These are phyloP conservation scores for Blera fallax DNA, from an alignment of 2,888 invertebrate genomes.

Conservation along the genomic window DNA sequence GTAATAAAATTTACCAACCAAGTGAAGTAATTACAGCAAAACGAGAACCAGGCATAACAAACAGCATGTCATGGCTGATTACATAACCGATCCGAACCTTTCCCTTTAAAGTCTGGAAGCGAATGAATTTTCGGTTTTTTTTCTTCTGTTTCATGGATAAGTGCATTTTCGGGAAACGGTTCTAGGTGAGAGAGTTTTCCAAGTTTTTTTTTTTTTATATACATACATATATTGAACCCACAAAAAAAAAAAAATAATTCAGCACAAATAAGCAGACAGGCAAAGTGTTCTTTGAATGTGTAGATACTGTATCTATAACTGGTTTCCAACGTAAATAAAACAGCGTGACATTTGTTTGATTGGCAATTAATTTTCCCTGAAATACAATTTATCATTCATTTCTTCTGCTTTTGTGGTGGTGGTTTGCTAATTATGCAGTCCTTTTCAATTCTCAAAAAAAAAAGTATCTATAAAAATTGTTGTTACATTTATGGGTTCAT, in stretches of 20 bases:
- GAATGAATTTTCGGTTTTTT: not conserved
- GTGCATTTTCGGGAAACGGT: slow-evolving; percentile 41
- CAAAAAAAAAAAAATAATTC: not conserved
- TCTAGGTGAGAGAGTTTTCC: slow-evolving; percentile 32
- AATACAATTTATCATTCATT: slow-evolving; percentile 10
- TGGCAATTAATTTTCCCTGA: slow-evolving; percentile 45
- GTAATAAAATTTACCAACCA: slow-evolving; percentile 18
- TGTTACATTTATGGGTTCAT: too few relatives aligned
- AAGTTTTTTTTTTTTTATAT: not conserved
- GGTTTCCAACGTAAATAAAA: slow-evolving; percentile 10
- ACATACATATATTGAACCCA: not conserved
- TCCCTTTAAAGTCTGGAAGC: slow-evolving; percentile 1
- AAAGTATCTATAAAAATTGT: too few relatives aligned
- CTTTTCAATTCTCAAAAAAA: not conserved
- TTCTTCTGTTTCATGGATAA: slow-evolving; percentile 36
- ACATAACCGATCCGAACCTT: slow-evolving; percentile 36
- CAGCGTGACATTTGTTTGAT: slow-evolving; percentile 53
- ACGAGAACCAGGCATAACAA: slow-evolving; percentile 5
- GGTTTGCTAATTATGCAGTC: not conserved
- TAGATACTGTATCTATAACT: not conserved
- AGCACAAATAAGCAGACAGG: not conserved
- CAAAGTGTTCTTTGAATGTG: not conserved
- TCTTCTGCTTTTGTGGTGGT: slow-evolving; percentile 5
- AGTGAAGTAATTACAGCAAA: slow-evolving; percentile 20
- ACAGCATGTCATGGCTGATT: slow-evolving; percentile 57